Base-by-base conservation (phyloP, 30 jellyfish, hydroid and myxozoan genomes). In the Chrysaora quinquecirrha region DNA sequence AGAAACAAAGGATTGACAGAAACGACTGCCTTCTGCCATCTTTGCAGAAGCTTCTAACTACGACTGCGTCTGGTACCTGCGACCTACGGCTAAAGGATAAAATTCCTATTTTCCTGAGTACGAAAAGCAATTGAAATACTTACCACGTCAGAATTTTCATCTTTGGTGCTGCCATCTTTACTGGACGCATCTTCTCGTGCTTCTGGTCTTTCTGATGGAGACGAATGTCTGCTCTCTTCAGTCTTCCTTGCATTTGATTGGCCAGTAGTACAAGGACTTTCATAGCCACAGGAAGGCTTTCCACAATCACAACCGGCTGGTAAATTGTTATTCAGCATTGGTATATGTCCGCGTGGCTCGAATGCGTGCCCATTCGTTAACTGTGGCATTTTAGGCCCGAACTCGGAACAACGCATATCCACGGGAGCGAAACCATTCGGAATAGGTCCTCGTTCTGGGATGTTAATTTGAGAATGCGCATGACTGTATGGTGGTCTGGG, bases 401-500 rank as follows among this genome's bases (percentile, higher is more conserved):
- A 56, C 64, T 79, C 90, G 3, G 82, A 16, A 64, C 90, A 79
- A 48, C 58, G 82, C 32, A 64, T 46, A 20, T 52, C 68, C 68
- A 52, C 19, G 68, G 12, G 68, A 4, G 6, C 29, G 19, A 52
- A 52, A 20, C 68, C 68, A 52, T 52, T 52, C 2, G 12, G 68
- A 4, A 52, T 20, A 3, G 68, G 68, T 7, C 68, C 68, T 52
- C 68, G 24, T 4, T 52, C 68, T 52, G 25, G 83, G 19, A 66
- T 27, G 43, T 30, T 47, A 33, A 79, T 16, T 25, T 79, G 90
- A 6, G 80, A 69, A 34, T 79, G 90, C 27, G 68, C 74, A 58
- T 79, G 82, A 11, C 63, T 75, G 71, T 62, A 65, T 21, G 90
- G 80, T 12, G 83, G 90, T 65, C 83, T 46, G 14, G 90, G 82